Base-by-base conservation (phyloP, 2,113 vertebrate species). In the Sialia sialis region DNA sequence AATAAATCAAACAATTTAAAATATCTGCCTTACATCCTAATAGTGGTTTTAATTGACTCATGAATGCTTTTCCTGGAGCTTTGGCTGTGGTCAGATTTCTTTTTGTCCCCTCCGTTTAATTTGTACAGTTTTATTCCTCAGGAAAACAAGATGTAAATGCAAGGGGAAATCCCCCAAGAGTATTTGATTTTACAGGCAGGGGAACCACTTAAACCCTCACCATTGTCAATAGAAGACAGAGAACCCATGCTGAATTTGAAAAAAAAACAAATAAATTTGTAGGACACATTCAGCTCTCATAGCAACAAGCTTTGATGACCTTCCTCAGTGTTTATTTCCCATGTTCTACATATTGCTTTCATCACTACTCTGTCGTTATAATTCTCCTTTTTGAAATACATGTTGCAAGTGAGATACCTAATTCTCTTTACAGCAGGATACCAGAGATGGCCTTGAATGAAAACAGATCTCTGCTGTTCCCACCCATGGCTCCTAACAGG, bases 181-280 rank as follows among this genome's bases (percentile, higher is more conserved):
- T 26, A 55, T 30, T 26, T 34, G 34, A 79, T 69, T 87, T 60
- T 49, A 72, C 11, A 26, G 66, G n/a, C 36, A 69, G 30, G 9
- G 27, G 49, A 87, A 52, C 17, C 17, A 26, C 55, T 16, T 32
- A 85, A 67, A 72, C 11, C 15, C 27, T 30, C 3, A 0, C 9
- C 29, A 25, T 18, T 30, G 16, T 10, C 60, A 82, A 32, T 9
- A 64, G 49, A 30, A 91, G 41, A 27, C 51, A 60, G 38, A 78
- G 46, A 91, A 70, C 8, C 21, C 46, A 19, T 0, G 0, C 7
- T 19, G 19, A 52, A 18, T 12, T 17, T 0, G 0, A 15, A 26
- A 79, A 79, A 32, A 75, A 10, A 1, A 11, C 9, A 39, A 51
- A 52, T 5, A 55, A 34, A 49, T 27, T 6, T 20, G 41, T 55